Base-by-base conservation (phyloP, 2,113 vertebrate species). In the Peromyscus maniculatus region DNA sequence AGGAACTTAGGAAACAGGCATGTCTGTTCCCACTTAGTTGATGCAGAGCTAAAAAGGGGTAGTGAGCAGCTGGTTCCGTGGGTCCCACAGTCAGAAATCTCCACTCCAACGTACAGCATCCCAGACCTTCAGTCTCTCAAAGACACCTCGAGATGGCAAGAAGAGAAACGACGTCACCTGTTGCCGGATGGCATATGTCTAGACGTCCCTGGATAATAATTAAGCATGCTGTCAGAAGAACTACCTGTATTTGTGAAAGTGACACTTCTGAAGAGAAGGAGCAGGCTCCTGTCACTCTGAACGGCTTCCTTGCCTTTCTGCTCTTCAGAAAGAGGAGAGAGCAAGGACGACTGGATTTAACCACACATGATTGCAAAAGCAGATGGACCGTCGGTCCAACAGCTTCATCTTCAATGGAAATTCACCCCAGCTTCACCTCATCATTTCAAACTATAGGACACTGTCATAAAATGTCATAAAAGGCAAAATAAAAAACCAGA, bases 391-490 rank as follows among this genome's bases (percentile, higher is more conserved):
- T 71, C 28, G 1, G 3, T 69, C 24, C 67, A 67, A 80, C 46
- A 31, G 4, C 39, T 69, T 95, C 43, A 33, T 67, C 55, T 52
- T 89, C 28, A 62, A 3, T 89, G 11, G 19, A 92, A 96, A 83
- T 74, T 43, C 33, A 49, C 64, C 49, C 28, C 87, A 75, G 64
- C 0, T 43, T 82, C 52, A 95, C 36, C 16, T 91, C 49, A 83
- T 36, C 77, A 78, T 80, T 78, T 96, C 75, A 77, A 96, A 36
- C 57, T 95, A 5, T 21, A 69, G 67, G 67, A 17, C 10, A 77
- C 62, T 78, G 24, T 66, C 52, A 72, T 72, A 80, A 86, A 89
- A 57, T 77, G 24, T 78, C 46, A 67, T 62, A 77, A 83, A 87
- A 52, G 7, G 7, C 57, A 82, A 87, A 91, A 71, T 46, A 78